Base-by-base conservation (phyloP, 2,888 invertebrate genomes). In the Nephrocerus scutellatus region DNA sequence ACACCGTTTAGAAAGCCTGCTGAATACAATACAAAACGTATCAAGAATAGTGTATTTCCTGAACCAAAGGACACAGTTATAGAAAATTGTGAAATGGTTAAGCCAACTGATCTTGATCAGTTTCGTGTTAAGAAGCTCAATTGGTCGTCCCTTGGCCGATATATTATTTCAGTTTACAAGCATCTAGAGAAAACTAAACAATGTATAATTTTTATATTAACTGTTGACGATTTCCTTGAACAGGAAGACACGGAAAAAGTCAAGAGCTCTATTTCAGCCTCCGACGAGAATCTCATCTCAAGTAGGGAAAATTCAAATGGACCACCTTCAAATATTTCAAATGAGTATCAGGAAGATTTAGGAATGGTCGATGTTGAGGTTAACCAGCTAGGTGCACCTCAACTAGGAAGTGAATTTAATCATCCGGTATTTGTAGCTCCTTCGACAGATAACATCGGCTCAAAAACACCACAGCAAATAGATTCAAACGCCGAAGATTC, bases 91-190 rank as follows among this genome's bases (percentile, higher is more conserved):
- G 38, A 31, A 29, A 43, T 47, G 18, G 14, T 48, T 5, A 50
- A 49, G 26, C 51, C 53, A 8, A 31, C 46, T 31, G 44, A 44
- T 32, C 35, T 52, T n/a, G 49, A 52, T 14, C 37, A 56, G 14
- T 55, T 55, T 36, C 46, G 52, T n/a, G 46, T 54, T 3, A 67
- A 72, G 22, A 71, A 72, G 25, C 70, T 74, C 31, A 74, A 75
- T 25, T 85, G 84, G 84, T 52, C 73, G 12, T 73, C 79, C 32
- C 66, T 85, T 20, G 84, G 83, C 6, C 73, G 75, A 45, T 77
- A 79, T 37, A 63, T 84, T 33, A 68, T 77, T 3, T 72, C 76
- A 43, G 74, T 82, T 68, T 80, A 83, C 59, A 70, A 74, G 30
- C 74, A 79, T 54, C 74, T 83, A 50, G 66, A 72, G 7, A 76